Evolutionary conservation across 2,797 vertebrate species (phyloP).

Genomic region (Astyanax mexicanus): DNA sequence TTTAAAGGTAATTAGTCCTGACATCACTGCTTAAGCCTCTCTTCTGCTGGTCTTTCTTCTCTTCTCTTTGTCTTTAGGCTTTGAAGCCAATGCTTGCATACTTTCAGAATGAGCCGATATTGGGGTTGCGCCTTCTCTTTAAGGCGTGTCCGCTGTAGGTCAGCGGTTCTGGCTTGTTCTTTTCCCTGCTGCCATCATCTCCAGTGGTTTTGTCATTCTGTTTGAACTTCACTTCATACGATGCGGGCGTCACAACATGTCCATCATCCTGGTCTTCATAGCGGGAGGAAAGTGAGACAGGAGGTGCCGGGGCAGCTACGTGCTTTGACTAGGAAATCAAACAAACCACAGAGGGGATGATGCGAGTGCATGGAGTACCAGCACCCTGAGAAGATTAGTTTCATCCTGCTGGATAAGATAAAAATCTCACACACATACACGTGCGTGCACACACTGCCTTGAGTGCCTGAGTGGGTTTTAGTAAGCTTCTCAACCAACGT

Average conservation of each 20-base stretch:
- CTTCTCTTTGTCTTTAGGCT: no score
- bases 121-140: background rate
- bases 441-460: no score
- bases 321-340: conserved; percentile 24
- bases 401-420: conserved; percentile 8
- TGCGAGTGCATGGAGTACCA: conserved; percentile 23
- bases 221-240: conserved; percentile 16
- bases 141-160: background rate
- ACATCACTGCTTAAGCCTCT: background rate
- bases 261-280: conserved; percentile 23
- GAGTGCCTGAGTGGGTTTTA: no score
- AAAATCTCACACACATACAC: background rate
- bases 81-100: background rate
- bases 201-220: conserved; percentile 14
- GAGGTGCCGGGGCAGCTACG: background rate
- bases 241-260: conserved; percentile 16
- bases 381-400: conserved; percentile 11
- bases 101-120: background rate
- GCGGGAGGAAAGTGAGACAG: conserved; percentile 2
- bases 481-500: no score
- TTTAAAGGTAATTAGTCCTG: background rate
- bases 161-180: conserved; percentile 21
- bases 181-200: conserved; percentile 15
- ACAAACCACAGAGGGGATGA: background rate
- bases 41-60: background rate